A percentile compares a stretch with the other conserved stretches of the same genome.
These are phyloP conservation scores for Parasteatoda lunata DNA, from an alignment of 2,888 invertebrate genomes.

Conservation along the genomic window DNA sequence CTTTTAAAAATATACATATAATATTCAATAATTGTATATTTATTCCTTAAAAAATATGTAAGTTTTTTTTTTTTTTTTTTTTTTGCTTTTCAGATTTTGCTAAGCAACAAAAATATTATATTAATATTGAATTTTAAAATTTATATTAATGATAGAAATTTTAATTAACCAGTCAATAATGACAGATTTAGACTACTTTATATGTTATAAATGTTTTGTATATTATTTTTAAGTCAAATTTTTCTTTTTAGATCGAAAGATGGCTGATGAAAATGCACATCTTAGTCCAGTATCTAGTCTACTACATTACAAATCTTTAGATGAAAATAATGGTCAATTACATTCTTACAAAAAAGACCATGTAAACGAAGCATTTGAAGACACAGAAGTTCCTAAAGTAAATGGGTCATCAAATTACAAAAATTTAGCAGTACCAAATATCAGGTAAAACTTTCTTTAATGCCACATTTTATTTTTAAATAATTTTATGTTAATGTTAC, in stretches of 20 bases:
- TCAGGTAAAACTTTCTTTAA: slow-evolving; percentile 17
- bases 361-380: slow-evolving; percentile 58
- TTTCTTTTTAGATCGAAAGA: slow-evolving; percentile 54
- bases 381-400: slow-evolving; percentile 51
- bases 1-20: no score
- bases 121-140: no score
- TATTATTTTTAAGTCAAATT: not conserved
- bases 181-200: not conserved
- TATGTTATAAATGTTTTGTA: not conserved
- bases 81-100: no score
- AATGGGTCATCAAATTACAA: slow-evolving; percentile 39
- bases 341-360: slow-evolving; percentile 16
- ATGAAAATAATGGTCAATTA: slow-evolving; percentile 76
- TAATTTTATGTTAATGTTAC: no score
- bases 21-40: no score
- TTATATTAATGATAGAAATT: not conserved
- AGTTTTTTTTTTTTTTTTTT: no score
- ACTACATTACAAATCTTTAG: slow-evolving; percentile 76
- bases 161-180: not conserved
- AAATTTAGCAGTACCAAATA: slow-evolving; percentile 48
- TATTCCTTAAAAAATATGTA: no score
- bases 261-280: slow-evolving; percentile 56
- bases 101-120: no score
- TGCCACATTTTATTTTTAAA: no score
- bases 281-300: slow-evolving; percentile 66